Evolutionary conservation across 2,113 vertebrate species (phyloP), one percentile per base, ranked within the genome.

Genomic region (Ptilorrhoa leucosticta): DNA sequence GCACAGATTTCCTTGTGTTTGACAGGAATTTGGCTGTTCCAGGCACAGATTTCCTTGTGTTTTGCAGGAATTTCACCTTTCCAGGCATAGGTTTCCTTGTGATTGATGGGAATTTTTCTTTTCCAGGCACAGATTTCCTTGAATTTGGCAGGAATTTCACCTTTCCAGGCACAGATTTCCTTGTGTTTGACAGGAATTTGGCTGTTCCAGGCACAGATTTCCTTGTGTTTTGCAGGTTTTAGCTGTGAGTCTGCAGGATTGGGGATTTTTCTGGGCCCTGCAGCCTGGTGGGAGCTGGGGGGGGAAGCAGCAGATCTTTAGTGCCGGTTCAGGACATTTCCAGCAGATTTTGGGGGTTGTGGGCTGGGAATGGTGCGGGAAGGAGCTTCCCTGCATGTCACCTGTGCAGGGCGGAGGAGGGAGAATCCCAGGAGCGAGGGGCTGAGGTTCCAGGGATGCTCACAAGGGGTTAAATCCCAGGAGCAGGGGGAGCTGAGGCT

Each of bases 301-400:
- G 81, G 33, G 31, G 30, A 39, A 15, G 1, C 2, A 1, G 12
- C 48, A 26, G 75, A 23, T 31, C 40, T n/a, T n/a, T n/a, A n/a
- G n/a, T 13, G 39, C 22, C 4, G 4, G 13, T 13, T 71, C 31
- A 3, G 40, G 51, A 6, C 0, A 0, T 3, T 3, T 42, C 12
- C 28, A 42, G 50, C 17, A 13, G 7, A 15, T 5, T 24, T 7
- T 11, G 37, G 56, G 69, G 11, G 11, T 6, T 1, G 47, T 1
- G 13, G 51, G 40, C 42, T 54, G 56, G 17, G 15, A 54, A 26
- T 1, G 2, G 23, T 0, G 33, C 2, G 24, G 60, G 51, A 66
- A 47, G 71, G 69, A 69, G 65, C 15, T 21, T 10, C 61, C 23
- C 39, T 5, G 24, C 0, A 0, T 9, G 53, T 10, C 6, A 0